Base-by-base conservation (phyloP, 2,113 vertebrate species). In the Dasyprocta punctata region DNA sequence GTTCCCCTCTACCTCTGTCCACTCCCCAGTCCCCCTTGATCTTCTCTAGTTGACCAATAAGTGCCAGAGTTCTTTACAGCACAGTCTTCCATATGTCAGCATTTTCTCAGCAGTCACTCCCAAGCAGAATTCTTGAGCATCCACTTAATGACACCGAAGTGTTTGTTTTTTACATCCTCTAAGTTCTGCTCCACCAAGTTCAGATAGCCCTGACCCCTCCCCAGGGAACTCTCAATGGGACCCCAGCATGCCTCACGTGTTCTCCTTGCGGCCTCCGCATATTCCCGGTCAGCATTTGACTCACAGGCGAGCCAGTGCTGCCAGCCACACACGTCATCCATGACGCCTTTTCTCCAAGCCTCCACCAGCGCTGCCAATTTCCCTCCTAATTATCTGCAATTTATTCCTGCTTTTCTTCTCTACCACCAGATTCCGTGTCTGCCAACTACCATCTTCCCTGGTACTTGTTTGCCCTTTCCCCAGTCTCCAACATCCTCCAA, bases 381-480 rank as follows among this genome's bases (percentile, higher is more conserved):
- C 7, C 73, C 13, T 56, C 93, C 11, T 9, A 80, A 60, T 4
- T 6, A 75, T 5, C 41, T 44, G 1, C 0, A 44, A 47, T 56
- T 1, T 33, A 3, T 22, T 24, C 12, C 56, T 63, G 44, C 19
- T 63, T 88, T 16, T 38, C 47, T n/a, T 30, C 16, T 33, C 24
- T 54, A 11, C 16, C 65, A 1, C 49, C 49, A 52, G 12, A 24
- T 38, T 84, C 47, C 47, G 26, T 2, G 67, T 8, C 17, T 33
- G 5, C 1, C 6, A 24, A 16, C 20, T 20, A 0, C 38, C 17
- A 13, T 5, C 56, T 5, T 13, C 3, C 0, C 11, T 20, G n/a
- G 14, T 1, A 1, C 75, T 47, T 30, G 1, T 38, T 49, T 44
- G 28, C 4, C 2, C 26, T 56, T 28, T 38, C 1, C 0, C 30